Conservation (phyloP, 2,888 invertebrate genomes). For the Lepidochrysops patricia region DNA sequence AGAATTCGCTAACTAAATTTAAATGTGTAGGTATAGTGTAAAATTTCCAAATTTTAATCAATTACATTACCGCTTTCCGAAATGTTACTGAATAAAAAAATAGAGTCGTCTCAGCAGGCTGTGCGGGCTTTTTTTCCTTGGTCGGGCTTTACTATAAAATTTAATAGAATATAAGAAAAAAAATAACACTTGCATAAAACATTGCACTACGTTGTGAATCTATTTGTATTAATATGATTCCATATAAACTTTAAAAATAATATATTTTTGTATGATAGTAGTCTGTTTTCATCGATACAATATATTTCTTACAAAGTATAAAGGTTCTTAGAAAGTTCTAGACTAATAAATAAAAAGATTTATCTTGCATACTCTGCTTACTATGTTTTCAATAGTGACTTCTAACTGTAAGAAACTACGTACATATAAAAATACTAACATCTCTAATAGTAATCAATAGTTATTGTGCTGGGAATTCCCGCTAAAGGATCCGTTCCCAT, state of each 20-base stretch:
- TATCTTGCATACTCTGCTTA: background rate
- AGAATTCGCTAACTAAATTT: no score
- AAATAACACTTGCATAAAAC: constrained; percentile 45
- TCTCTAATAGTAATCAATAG: background rate
- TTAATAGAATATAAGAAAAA: constrained; percentile 43
- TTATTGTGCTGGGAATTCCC: background rate
- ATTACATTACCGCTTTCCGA: no score
- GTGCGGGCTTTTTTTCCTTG: no score
- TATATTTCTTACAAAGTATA: no score
- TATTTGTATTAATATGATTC: constrained; percentile 18
- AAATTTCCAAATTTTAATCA: no score
- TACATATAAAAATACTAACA: constrained; percentile 6
- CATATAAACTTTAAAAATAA: constrained; percentile 1
- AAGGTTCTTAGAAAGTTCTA: background rate
- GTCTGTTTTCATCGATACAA: background rate
- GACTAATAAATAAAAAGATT: background rate
- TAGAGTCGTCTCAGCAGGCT: no score
- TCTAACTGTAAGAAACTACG: background rate
- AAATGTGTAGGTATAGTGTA: no score
- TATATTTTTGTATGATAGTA: background rate
- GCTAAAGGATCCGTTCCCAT: no score
- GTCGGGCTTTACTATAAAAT: constrained; percentile 33
- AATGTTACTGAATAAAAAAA: no score
- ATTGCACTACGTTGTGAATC: constrained; percentile 38
- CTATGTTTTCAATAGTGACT: background rate